Evolutionary conservation across 2,888 invertebrate species (phyloP), one percentile per base, ranked within the genome.

Genomic region (Callosobruchus maculatus): DNA sequence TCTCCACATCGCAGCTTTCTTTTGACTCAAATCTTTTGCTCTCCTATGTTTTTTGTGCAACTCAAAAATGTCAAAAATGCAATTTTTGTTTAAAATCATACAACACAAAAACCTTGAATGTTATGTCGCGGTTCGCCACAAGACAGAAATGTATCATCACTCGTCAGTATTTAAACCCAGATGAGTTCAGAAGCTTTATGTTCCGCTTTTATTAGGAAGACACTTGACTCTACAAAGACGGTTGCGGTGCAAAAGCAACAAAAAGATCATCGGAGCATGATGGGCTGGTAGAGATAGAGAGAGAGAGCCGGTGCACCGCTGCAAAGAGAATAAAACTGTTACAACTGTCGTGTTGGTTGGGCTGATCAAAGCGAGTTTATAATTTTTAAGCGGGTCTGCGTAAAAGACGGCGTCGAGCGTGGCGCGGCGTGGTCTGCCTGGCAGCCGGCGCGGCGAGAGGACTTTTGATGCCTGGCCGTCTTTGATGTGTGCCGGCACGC

Each of bases 351-450:
- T 76, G 77, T 77, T 76, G 77, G 49, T 49, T 49, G 13, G 78
- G 74, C 76, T 76, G 80, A 79, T 81, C 81, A 81, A 81, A 81
- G 81, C 81, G 75, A 79, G 78, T 81, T 81, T 79, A 78, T 81
- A 81, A 81, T 81, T 81, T 81, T 80, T 80, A 81, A 81, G 80
- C 81, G 78, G 49, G 49, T 49, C 49, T 49, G 49, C 76, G 77
- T 77, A 74, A 72, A n/a, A 74, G 74, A 74, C 74, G 69, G 75
- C 74, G 75, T 73, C 72, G 71, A 74, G 49, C 49, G 18, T 74
- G 75, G 74, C 73, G 22, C 73, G 74, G 75, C 75, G 49, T 49
- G 3, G 49, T 49, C 49, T 49, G 49, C 49, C 49, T 49, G 49
- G 49, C 70, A 70, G 71, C 69, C 74, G 74, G 74, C 74, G 76